These are phyloP conservation scores for Drosophila austrosaltans DNA, from an alignment of 2,888 invertebrate species.

Conservation along the genomic window DNA sequence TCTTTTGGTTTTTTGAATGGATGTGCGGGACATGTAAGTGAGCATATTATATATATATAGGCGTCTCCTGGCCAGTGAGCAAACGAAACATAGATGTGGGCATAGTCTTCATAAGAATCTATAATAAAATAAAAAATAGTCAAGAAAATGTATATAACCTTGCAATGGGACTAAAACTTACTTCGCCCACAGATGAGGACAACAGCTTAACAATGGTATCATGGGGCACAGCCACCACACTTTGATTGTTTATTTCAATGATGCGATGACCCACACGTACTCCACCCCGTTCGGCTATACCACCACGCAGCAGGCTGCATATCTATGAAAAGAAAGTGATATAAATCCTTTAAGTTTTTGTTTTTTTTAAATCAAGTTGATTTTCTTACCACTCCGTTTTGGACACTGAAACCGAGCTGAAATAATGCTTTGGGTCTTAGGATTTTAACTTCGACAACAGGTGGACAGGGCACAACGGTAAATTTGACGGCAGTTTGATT, in stretches of 20 bases:
- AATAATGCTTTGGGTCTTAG: conserved; percentile 99
- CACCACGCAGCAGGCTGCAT: conserved; percentile 98
- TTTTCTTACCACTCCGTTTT: conserved; percentile 97
- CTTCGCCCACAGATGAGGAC: conserved; percentile 99
- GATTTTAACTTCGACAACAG: conserved; percentile 99
- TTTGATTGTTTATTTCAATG: conserved; percentile 99
- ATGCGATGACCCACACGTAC: conserved; percentile 99
- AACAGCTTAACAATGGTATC: conserved; percentile 99
- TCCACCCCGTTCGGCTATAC: conserved; percentile 99
- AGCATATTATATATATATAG: conserved; percentile 94
- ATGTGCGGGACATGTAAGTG: conserved; percentile 19
- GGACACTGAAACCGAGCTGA: conserved; percentile 99
- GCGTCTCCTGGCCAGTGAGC: conserved; percentile 99
- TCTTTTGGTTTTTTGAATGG: conserved; percentile 12
- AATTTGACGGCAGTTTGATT: conserved; percentile 99
- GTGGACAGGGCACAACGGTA: conserved; percentile 99
- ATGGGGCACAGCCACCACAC: conserved; percentile 99
- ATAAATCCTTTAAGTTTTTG: too few relatives aligned
- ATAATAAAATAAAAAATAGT: conserved; percentile 53
- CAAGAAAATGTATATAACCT: too few relatives aligned
- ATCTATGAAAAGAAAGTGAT: conserved; percentile 86
- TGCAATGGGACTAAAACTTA: conserved; percentile 82
- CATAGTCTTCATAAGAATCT: conserved; percentile 99
- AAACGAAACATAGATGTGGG: conserved; percentile 99
- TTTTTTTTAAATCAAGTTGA: not conserved